A percentile compares a stretch with the other conserved stretches of the same genome.
Conservation (phyloP, 2,888 invertebrate genomes). For the Nysson spinosus region DNA sequence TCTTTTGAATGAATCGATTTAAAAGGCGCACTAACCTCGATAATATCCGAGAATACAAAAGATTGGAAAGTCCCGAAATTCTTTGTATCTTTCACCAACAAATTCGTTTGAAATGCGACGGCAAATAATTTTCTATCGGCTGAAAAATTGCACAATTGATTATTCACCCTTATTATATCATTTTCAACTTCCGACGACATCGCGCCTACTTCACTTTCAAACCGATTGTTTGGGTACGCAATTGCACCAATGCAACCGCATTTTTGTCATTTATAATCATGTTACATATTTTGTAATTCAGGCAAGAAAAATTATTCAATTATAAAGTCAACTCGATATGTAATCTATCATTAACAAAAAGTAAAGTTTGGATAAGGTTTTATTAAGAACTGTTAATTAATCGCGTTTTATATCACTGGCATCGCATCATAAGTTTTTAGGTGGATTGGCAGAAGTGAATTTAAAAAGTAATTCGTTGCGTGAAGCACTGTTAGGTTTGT, state of each 20-base stretch:
- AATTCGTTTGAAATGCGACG: constrained; percentile 64
- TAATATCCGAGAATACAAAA: constrained; percentile 65
- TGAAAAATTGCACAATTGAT: constrained; percentile 66
- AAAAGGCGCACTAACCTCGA: constrained; percentile 69
- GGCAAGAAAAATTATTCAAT: no score
- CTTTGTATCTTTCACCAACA: constrained; percentile 61
- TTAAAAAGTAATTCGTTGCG: constrained; percentile 47
- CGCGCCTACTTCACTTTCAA: constrained; percentile 1
- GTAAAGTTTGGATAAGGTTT: no score
- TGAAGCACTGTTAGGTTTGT: not conserved
- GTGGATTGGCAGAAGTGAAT: constrained; percentile 49
- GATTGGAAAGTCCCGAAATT: constrained; percentile 57
- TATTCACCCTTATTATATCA: constrained; percentile 40
- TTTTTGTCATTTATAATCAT: no score
- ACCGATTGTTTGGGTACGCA: not conserved
- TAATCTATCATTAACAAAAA: no score
- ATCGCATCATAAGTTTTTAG: no score
- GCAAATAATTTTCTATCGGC: constrained; percentile 65
- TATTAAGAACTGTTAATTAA: no score
- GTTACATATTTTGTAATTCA: no score
- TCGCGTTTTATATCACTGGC: no score
- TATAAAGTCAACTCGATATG: no score
- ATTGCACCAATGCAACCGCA: constrained; percentile 7
- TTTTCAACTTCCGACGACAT: constrained; percentile 33
- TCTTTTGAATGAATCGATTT: no score